Conservation (phyloP, 2,797 vertebrate genomes). For the Rhabdophis nuchalis region DNA sequence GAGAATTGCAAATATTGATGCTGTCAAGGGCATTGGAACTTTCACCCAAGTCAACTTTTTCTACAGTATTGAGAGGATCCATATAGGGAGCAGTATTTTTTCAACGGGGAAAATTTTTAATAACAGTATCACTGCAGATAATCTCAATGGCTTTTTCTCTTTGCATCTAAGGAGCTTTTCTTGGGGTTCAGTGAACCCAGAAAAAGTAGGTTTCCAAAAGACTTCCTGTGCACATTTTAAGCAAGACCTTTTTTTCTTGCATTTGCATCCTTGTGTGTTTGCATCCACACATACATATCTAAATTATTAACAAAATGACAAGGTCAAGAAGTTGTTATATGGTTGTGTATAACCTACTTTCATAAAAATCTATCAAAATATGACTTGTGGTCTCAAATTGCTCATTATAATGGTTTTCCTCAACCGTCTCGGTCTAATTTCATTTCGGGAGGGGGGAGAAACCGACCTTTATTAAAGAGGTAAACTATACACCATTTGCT, state of each 20-base stretch:
- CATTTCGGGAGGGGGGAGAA: background rate
- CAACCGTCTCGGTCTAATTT: background rate
- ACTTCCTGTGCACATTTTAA: background rate
- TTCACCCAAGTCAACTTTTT: slow-evolving; percentile 16
- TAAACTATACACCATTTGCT: background rate
- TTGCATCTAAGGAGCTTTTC: slow-evolving; percentile 15
- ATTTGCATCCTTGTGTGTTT: background rate
- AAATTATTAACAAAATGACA: background rate
- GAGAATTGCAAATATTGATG: slow-evolving; percentile 18
- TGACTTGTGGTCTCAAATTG: background rate
- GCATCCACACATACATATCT: background rate
- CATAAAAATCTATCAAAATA: background rate
- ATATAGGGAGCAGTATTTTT: background rate
- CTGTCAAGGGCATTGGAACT: slow-evolving; percentile 26
- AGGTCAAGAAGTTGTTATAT: background rate
- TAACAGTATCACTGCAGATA: background rate
- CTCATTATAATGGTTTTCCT: background rate
- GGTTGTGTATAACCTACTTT: background rate
- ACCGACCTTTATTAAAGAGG: background rate
- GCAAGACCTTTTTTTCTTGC: background rate
- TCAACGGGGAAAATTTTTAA: background rate
- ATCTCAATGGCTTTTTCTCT: background rate
- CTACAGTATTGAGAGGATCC: background rate
- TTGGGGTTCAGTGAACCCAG: background rate
- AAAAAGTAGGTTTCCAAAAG: background rate